Evolutionary conservation across 2,113 vertebrate genomes (phyloP), one percentile per base, ranked within the genome.

Genomic region (Coracopsis vasa): DNA sequence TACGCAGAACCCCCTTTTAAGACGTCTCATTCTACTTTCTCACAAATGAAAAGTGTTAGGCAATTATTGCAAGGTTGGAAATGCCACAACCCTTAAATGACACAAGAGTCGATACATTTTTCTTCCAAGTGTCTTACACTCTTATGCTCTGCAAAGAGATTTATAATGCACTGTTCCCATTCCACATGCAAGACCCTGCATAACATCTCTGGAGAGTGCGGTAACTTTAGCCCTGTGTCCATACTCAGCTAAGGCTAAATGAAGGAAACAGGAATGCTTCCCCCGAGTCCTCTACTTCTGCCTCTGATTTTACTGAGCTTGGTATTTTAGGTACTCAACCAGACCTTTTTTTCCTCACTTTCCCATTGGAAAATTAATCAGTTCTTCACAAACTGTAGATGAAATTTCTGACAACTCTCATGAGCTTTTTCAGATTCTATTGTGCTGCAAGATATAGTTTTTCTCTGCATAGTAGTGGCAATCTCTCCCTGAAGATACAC

Each of bases 221-320:
- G 81, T 93, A 97, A 96, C 79, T 72, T 56, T 80, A 95, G 91
- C 86, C 44, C 37, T 62, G 37, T 48, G 79, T 88, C 85, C 80
- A 39, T 72, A 29, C 60, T 71, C 48, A 11, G 72, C 84, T 86
- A 80, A 90, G 72, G 79, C 88, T 96, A 96, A 96, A 86, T 84
- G 90, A 92, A 97, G 96, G 95, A 97, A 97, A 94, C 86, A 95
- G 83, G 78, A 97, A 96, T 94, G 51, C 80, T 80, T 84, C 95
- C 94, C 95, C 18, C 0, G 80, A 85, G 95, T 4, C 51, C 27
- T 83, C 64, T 90, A 10, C 93, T 83, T 69, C 53, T 94, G 90
- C 92, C 65, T 91, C 80, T 35, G 33, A 84, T 95, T 88, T 92
- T 88, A 90, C 83, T 72, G 70, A 83, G 69, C 64, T 86, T 60